Evolutionary conservation across 2,113 vertebrate species (phyloP), one percentile per base, ranked within the genome.

Genomic region (Cinclus mexicanus): DNA sequence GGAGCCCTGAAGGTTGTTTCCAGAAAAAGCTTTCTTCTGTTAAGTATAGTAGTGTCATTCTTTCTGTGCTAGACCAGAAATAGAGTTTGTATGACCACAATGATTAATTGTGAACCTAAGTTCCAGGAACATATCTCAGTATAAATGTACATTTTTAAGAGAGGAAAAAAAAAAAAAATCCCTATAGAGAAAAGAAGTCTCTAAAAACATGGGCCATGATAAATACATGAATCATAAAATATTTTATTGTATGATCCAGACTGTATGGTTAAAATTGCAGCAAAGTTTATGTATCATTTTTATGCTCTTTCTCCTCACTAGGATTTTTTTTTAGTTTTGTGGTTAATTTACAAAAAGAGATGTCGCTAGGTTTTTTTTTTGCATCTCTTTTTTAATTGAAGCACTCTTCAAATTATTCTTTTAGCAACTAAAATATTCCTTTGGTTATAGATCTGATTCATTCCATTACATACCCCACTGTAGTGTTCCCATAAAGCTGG

Each of bases 251-350:
- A 20, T 71, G 19, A 47, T 47, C 9, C 49, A 44, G 46, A 47
- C 1, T 11, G 3, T 20, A 29, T 6, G 2, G 4, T 19, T 60
- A 19, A 74, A 76, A 83, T 31, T 26, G 44, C 46, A 49, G 2
- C 1, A 61, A 65, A 94, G 15, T 83, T 83, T 63, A 50, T 0
- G 2, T n/a, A 17, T 28, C 0, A 17, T 20, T 78, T 77, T 61
- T 39, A 37, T 26, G 8, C 28, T 72, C 1, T 53, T 18, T 70
- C 11, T 65, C 17, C 17, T 74, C 3, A 7, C 31, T 50, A n/a
- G 1, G 0, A 12, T 33, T 56, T 61, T 74, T n/a, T 59, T 65
- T 74, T 35, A n/a, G 2, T 35, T 47, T 35, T 0, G 0, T 15
- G 6, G 7, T 50, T 41, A 29, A 15, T 83, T 76, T 50, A 28